Evolutionary conservation across 2,888 invertebrate genomes (phyloP), one percentile per base, ranked within the genome.

Genomic region (Oxytorus armatus): DNA sequence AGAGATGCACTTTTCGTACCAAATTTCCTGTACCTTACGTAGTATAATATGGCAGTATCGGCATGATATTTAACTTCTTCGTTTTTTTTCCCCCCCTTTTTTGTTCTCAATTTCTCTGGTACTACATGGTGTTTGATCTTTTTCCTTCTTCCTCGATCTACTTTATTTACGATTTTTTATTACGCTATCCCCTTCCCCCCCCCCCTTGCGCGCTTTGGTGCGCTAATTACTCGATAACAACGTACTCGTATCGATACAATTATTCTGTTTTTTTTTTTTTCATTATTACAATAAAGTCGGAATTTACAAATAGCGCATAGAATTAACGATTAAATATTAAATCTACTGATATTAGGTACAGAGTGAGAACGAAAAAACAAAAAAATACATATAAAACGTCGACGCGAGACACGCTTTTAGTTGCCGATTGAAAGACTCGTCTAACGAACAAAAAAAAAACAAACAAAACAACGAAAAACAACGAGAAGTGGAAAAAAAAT

Each of bases 41-140:
- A 88, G 81, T 76, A 85, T 82, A 85, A 75, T 85, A 89, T 90
- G 90, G 89, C 90, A 91, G 90, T 90, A 89, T 90, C 83, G 85
- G 87, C 85, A 83, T 88, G 88, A 89, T 90, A 90, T 88, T 83
- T 49, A 77, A 79, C 74, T 79, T 75, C 61, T 70, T 68, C 29
- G 53, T 69, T 36, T 49, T 29, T 16, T 25, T 47, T 63, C 63
- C 11, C 16, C 39, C 53, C 36, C 25, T 55, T 51, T 57, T 25
- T 49, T 29, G 7, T 61, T 18, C n/a, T n/a, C n/a, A n/a, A n/a
- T n/a, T n/a, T n/a, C n/a, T n/a, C n/a, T n/a, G n/a, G n/a, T n/a
- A n/a, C n/a, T n/a, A n/a, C n/a, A n/a, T n/a, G n/a, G n/a, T n/a
- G n/a, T n/a, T n/a, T n/a, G n/a, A n/a, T n/a, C n/a, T n/a, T n/a